Evolutionary conservation across 2,888 invertebrate genomes (phyloP).

Genomic region (Cyaniris semiargus): DNA sequence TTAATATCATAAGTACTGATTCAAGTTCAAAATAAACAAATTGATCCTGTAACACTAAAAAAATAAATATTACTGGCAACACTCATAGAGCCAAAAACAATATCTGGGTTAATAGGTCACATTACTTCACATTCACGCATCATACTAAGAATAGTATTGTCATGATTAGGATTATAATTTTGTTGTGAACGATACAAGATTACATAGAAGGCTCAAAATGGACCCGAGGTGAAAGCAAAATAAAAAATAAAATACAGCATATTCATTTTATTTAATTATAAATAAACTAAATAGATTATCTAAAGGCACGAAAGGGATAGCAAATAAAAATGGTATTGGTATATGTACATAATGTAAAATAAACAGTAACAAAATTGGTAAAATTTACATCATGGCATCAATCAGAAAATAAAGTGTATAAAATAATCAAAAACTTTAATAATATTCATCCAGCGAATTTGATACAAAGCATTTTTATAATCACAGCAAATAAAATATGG

Average conservation of each 20-base stretch:
- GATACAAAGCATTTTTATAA: conserved; percentile 56
- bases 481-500: conserved; percentile 59
- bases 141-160: conserved; percentile 24
- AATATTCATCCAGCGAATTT: conserved; percentile 31
- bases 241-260: conserved; percentile 59
- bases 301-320: conserved; percentile 67
- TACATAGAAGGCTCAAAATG: conserved; percentile 49
- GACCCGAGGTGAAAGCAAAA: conserved; percentile 52
- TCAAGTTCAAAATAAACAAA: no score
- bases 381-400: conserved; percentile 75
- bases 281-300: conserved; percentile 75
- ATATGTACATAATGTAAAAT: conserved; percentile 72
- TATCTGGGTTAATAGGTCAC: conserved; percentile 5
- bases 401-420: conserved; percentile 53
- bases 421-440: conserved; percentile 39
- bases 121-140: conserved; percentile 1
- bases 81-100: background rate
- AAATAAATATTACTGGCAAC: background rate
- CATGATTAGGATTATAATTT: conserved; percentile 27
- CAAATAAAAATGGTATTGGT: conserved; percentile 59
- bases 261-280: conserved; percentile 74
- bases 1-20: no score
- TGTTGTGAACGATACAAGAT: background rate
- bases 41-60: no score
- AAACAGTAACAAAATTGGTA: conserved; percentile 57